Evolutionary conservation across 2,113 vertebrate genomes (phyloP).

Genomic region (Phaetusa simplex): DNA sequence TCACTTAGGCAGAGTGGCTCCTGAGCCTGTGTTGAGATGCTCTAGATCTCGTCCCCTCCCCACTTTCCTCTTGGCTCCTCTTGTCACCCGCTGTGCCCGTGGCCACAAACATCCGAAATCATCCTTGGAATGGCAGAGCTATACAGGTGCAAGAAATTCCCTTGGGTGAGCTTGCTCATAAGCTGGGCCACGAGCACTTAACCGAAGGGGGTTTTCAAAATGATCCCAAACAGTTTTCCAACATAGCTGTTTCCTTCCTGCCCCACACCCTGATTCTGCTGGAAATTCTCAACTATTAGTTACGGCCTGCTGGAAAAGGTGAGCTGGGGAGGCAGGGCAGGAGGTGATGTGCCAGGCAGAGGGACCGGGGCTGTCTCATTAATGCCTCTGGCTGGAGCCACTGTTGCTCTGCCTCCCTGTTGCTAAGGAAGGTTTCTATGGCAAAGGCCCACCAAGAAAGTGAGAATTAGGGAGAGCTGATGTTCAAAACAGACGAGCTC

Average conservation of each 20-base stretch:
- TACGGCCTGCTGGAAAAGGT: background rate
- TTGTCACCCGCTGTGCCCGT: background rate
- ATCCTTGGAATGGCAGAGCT: background rate
- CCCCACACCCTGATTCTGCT: background rate
- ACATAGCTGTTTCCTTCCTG: background rate
- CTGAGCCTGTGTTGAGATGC: background rate
- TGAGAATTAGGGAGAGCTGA: slow-evolving; percentile 27
- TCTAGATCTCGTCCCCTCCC: background rate
- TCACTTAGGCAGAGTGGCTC: background rate
- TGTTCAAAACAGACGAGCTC: slow-evolving; percentile 44
- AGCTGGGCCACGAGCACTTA: background rate
- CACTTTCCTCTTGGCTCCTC: background rate
- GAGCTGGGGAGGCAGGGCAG: background rate
- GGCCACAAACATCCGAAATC: background rate
- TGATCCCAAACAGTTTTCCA: background rate
- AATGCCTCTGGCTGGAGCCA: background rate
- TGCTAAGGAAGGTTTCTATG: slow-evolving; percentile 74
- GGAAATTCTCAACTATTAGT: background rate
- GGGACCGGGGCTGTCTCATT: background rate
- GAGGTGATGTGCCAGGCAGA: background rate
- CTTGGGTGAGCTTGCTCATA: background rate
- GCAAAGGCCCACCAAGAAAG: slow-evolving; percentile 57
- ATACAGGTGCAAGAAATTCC: background rate
- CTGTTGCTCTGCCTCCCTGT: slow-evolving; percentile 1
- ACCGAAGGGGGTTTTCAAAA: background rate